A percentile compares a stretch with the other conserved stretches of the same genome.
Evolutionary conservation across 2,113 vertebrate species (phyloP).

Genomic region (Gulo gulo): DNA sequence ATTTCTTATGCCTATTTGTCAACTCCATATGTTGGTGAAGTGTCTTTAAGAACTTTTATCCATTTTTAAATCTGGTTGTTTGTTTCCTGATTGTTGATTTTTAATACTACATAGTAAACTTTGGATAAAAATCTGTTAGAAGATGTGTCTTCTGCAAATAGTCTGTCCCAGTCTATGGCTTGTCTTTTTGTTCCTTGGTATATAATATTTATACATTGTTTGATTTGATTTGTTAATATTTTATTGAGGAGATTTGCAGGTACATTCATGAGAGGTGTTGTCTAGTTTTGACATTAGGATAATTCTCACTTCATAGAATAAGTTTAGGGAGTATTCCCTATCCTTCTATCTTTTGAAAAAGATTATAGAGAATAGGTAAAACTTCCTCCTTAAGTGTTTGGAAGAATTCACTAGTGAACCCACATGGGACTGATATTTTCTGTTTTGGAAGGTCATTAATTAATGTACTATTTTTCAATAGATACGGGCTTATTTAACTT

Average conservation of each 20-base stretch:
- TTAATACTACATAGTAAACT: neutral
- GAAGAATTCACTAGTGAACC: neutral
- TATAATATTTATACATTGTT: neutral
- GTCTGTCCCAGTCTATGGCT: neutral
- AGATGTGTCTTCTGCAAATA: neutral
- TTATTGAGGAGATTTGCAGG: neutral
- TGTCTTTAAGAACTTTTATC: neutral
- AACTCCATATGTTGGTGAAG: neutral
- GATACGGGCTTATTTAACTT: neutral
- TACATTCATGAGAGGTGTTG: neutral
- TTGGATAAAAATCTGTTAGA: neutral
- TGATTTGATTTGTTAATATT: neutral
- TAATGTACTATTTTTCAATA: neutral
- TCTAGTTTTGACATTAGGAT: neutral
- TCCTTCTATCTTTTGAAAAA: neutral
- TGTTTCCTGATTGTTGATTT: neutral
- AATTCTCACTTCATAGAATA: neutral
- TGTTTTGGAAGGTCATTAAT: neutral
- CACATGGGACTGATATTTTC: neutral
- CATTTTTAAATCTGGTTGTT: neutral
- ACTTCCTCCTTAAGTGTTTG: neutral
- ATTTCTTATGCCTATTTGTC: neutral
- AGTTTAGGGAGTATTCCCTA: neutral
- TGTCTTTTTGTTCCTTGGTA: neutral
- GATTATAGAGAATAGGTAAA: neutral